Evolutionary conservation across 2,888 invertebrate species (phyloP), one percentile per base, ranked within the genome.

Genomic region (Aphrophora alni): DNA sequence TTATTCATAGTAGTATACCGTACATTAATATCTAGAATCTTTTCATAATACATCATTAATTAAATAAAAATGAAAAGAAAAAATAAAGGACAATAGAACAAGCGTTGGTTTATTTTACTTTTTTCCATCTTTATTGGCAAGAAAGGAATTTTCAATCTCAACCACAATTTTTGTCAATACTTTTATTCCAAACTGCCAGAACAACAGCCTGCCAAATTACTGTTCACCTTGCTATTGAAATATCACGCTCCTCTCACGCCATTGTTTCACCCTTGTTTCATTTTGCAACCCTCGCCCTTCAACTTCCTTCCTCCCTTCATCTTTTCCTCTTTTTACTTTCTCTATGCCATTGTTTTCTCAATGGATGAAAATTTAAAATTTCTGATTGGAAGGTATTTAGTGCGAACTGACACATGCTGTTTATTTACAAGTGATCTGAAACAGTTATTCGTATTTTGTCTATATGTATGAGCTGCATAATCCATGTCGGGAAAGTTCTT

Each of bases 221-320:
- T 44, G 44, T 44, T 44, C 44, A 44, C 44, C 44, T 44, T 44
- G 44, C 44, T 44, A 44, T 44, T 44, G 44, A 44, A 44, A 44
- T 17, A 44, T 27, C 27, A 27, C 26, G n/a, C 72, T 72, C 25
- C 76, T 59, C 59, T 28, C 70, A n/a, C 38, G 69, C 33, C 21
- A 28, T 72, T 12, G 38, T 44, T 38, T 38, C 68, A 38, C 4
- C 68, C 68, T 73, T 77, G 38, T 75, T 14, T 71, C 75, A 70
- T 38, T 51, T 38, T 75, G 51, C 80, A 17, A 51, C 44, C 71
- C 78, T 71, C 72, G 59, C 74, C 33, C 71, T 27, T 28, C 75
- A 28, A 14, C n/a, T 74, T 27, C 76, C 14, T n/a, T 75, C 51
- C 70, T 38, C 77, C 10, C 73, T 38, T 74, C 24, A 24, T 17